phyloP scores from a whole-genome alignment of 1,140 invertebrate species.

The Uloborus diversus region DNA sequence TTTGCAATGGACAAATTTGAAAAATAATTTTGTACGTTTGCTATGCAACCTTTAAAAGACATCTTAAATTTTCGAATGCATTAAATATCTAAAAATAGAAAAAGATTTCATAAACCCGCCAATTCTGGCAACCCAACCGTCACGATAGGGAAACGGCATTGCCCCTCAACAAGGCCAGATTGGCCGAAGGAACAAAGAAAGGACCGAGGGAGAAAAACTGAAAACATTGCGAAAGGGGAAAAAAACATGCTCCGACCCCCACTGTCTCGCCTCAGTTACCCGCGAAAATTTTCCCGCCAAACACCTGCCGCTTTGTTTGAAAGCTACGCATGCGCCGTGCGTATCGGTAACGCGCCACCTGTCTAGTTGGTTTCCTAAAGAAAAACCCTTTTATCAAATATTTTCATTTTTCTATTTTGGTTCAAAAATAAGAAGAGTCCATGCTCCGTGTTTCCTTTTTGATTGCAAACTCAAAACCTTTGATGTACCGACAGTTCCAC shows the following conservation, averaged over 20 bases:
- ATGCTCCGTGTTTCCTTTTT: no score
- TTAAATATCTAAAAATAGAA: no score
- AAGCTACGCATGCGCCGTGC: background rate
- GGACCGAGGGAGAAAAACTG: background rate
- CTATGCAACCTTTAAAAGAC: no score
- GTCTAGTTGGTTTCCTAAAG: background rate
- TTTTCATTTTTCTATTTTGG: background rate
- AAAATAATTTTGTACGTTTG: no score
- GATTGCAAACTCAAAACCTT: no score
- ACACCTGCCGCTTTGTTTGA: slow-evolving; percentile 1
- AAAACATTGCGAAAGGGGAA: background rate
- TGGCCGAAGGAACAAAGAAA: background rate
- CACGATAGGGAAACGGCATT: background rate
- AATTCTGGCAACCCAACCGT: background rate
- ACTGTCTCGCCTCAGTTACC: background rate
- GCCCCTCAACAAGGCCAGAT: slow-evolving; percentile 29
- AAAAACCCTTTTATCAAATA: background rate
- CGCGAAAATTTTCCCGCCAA: background rate
- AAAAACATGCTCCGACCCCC: background rate
- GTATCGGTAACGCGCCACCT: background rate
- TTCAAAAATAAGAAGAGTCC: no score
- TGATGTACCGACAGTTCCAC: no score
- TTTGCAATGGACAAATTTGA: no score
- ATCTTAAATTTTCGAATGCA: no score
- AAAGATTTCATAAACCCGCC: no score